Percentiles rank a stretch among this genome's conserved stretches.
Evolutionary conservation across 1,140 invertebrate genomes (phyloP).

Genomic region (Drosophila trapezifrons): DNA sequence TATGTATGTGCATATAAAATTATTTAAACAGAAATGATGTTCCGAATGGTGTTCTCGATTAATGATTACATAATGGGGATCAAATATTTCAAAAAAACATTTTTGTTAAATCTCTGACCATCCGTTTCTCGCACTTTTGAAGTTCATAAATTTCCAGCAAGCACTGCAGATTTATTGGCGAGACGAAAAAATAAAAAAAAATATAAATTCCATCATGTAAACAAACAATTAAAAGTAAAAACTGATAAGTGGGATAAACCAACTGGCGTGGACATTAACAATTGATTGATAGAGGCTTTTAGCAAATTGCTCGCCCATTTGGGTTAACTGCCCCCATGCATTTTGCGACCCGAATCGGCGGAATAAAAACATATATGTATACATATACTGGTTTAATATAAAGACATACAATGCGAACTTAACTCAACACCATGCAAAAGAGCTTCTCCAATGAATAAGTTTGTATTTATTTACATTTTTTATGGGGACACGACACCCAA

Average conservation of each 20-base stretch:
- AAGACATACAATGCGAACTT: too few species aligned
- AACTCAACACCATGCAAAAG: constrained; percentile 14
- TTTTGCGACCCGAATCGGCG: constrained; percentile 30
- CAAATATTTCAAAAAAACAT: too few species aligned
- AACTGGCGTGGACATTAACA: constrained; percentile 48
- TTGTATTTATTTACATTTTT: constrained; percentile 17
- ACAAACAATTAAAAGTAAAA: constrained; percentile 35
- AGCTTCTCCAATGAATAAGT: constrained; percentile 32
- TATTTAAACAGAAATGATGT: too few species aligned
- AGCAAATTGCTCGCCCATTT: constrained; percentile 13
- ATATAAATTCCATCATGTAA: constrained; percentile 13
- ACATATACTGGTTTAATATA: constrained; percentile 1
- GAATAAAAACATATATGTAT: background rate
- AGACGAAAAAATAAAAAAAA: constrained; percentile 6
- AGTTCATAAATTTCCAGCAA: constrained; percentile 25
- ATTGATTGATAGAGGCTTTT: constrained; percentile 40
- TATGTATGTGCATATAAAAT: too few species aligned
- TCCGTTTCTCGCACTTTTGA: constrained; percentile 23
- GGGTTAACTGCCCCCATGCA: constrained; percentile 45
- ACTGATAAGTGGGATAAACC: constrained; percentile 36
- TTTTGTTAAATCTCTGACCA: constrained; percentile 3
- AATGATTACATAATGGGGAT: too few species aligned
- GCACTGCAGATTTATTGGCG: background rate
- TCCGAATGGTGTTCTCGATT: too few species aligned
- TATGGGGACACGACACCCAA: constrained; percentile 36